A percentile compares a stretch with the other conserved stretches of the same genome.
Evolutionary conservation across 2,888 invertebrate genomes (phyloP).

Genomic region (Coelopa pilipes): DNA sequence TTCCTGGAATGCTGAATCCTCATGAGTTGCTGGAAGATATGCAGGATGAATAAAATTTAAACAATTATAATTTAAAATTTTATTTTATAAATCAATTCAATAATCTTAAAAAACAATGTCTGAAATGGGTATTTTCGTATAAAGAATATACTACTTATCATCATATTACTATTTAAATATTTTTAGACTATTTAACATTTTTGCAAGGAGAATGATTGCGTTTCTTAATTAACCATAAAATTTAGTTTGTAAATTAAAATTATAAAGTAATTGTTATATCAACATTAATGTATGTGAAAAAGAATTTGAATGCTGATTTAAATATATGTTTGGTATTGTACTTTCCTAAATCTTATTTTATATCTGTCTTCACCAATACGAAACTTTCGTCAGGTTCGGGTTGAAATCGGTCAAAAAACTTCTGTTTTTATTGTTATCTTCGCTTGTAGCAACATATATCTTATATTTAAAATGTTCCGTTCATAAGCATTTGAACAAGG

Average conservation of each 20-base stretch:
- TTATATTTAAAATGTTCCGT: no score
- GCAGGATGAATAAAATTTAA: constrained; percentile 76
- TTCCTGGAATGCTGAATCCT: constrained; percentile 96
- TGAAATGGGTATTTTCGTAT: constrained; percentile 54
- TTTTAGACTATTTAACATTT: constrained; percentile 50
- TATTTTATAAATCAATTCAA: constrained; percentile 44
- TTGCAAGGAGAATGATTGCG: constrained; percentile 48
- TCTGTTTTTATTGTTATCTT: no score
- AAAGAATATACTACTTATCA: constrained; percentile 51
- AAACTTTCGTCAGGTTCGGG: no score
- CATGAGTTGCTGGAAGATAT: constrained; percentile 95
- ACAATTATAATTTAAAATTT: constrained; percentile 43
- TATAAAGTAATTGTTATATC: constrained; percentile 52
- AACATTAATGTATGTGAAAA: constrained; percentile 40
- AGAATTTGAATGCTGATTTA: constrained; percentile 38
- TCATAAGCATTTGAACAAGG: no score
- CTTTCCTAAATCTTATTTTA: constrained; percentile 34
- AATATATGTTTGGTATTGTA: constrained; percentile 41
- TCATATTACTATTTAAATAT: constrained; percentile 45
- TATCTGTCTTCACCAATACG: no score
- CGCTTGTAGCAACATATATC: no score
- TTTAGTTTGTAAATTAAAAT: constrained; percentile 62
- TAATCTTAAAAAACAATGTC: constrained; percentile 50
- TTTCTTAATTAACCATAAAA: constrained; percentile 49
- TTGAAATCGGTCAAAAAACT: no score